Evolutionary conservation across 2,113 vertebrate genomes (phyloP).

Genomic region (Lasiurus cinereus): DNA sequence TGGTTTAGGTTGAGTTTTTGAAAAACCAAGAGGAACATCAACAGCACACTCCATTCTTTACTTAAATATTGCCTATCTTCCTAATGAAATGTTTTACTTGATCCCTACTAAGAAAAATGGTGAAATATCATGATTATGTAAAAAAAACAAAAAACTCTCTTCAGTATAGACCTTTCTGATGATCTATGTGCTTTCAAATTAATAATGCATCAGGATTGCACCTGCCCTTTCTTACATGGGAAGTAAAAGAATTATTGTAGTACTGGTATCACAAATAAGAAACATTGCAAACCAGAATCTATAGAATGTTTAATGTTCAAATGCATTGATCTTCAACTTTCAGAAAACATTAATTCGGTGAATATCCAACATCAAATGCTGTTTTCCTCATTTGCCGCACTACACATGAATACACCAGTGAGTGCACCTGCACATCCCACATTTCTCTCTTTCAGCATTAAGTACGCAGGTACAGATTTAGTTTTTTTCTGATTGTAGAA

Average conservation of each 20-base stretch:
- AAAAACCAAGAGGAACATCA: background rate
- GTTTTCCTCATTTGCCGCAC: background rate
- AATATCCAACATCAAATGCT: conserved; percentile 37
- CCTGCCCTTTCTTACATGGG: background rate
- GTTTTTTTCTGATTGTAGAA: conserved; percentile 25
- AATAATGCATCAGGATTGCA: conserved; percentile 5
- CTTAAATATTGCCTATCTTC: background rate
- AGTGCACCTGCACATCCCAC: background rate
- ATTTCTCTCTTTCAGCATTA: background rate
- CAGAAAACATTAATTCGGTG: conserved; percentile 3
- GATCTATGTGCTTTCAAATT: conserved; percentile 33
- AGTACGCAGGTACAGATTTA: background rate
- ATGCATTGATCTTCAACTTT: background rate
- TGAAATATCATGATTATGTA: conserved; percentile 45
- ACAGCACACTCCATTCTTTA: background rate
- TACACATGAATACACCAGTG: background rate
- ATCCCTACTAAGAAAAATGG: conserved; percentile 1
- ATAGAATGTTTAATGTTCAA: background rate
- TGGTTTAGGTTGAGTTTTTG: background rate
- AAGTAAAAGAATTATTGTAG: background rate
- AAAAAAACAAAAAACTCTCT: background rate
- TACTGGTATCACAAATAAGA: conserved; percentile 18
- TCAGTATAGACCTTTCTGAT: conserved; percentile 42
- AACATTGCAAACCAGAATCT: background rate
- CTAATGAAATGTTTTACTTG: background rate